Conservation (phyloP, 2,797 vertebrate genomes). For the Channa striata region DNA sequence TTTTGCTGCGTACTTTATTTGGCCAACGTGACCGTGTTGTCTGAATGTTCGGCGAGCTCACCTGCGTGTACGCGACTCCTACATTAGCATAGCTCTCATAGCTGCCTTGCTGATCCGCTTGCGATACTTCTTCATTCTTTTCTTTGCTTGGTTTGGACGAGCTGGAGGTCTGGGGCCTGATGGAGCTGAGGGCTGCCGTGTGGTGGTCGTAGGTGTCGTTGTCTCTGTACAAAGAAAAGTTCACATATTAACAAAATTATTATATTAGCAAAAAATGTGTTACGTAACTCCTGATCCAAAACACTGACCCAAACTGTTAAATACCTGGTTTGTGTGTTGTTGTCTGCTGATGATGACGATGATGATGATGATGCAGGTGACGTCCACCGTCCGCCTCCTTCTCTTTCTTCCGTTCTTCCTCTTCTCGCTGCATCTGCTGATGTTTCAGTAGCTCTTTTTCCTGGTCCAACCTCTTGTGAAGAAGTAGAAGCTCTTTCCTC, state of each 20-base stretch:
- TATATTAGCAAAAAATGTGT: background rate
- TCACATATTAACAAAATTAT: background rate
- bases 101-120: conserved; percentile 87
- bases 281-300: background rate
- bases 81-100: conserved; percentile 88
- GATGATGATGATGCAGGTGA: conserved; percentile 59
- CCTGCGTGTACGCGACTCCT: conserved; percentile 53
- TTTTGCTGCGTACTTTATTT: background rate
- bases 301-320: too few relatives aligned
- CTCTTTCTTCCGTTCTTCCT: conserved; percentile 58
- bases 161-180: conserved; percentile 58
- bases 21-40: background rate
- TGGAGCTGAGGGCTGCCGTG: conserved; percentile 35
- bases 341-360: conserved; percentile 66
- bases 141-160: conserved; percentile 51
- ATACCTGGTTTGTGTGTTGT: conserved; percentile 80
- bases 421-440: conserved; percentile 71
- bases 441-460: conserved; percentile 78
- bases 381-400: conserved; percentile 47
- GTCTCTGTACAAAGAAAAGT: conserved; percentile 51
- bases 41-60: conserved; percentile 27
- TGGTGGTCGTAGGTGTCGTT: conserved; percentile 54
- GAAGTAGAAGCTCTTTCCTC: conserved; percentile 76
- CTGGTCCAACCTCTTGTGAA: conserved; percentile 80
- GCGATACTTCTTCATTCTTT: conserved; percentile 80